Conservation (phyloP, 2,888 invertebrate species). For the Cantharis flavilabris region DNA sequence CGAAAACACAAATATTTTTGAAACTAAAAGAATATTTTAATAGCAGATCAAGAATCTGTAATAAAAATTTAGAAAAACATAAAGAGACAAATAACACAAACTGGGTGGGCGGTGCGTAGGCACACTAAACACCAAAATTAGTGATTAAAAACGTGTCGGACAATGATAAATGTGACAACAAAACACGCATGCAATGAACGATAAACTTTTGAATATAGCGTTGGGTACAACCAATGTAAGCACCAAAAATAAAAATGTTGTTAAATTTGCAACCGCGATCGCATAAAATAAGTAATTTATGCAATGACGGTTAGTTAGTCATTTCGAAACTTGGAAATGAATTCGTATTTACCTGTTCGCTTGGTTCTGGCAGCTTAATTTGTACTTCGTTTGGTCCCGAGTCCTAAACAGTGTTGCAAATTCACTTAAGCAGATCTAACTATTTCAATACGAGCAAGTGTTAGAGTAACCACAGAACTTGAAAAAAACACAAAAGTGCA, state of each 20-base stretch:
- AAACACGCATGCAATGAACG: neutral
- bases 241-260: neutral
- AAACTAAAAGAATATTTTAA: neutral
- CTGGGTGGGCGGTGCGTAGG: neutral
- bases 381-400: slow-evolving; percentile 48
- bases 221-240: neutral
- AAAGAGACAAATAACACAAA: neutral
- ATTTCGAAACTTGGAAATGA: neutral
- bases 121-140: neutral
- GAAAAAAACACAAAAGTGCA: slow-evolving; percentile 7
- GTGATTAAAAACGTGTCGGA: neutral
- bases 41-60: neutral
- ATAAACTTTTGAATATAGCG: neutral
- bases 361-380: slow-evolving; percentile 42
- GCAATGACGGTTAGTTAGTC: neutral
- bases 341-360: slow-evolving; percentile 34
- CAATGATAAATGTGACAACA: neutral
- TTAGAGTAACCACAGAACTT: slow-evolving; percentile 3
- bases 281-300: neutral
- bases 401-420: slow-evolving; percentile 43
- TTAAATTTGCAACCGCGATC: neutral
- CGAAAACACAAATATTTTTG: too few relatives aligned
- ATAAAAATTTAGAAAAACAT: neutral
- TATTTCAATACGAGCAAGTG: slow-evolving; percentile 22
- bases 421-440: slow-evolving; percentile 30